Base-by-base conservation (phyloP, 2,888 invertebrate species). In the Rhopalosiphum nymphaeae region DNA sequence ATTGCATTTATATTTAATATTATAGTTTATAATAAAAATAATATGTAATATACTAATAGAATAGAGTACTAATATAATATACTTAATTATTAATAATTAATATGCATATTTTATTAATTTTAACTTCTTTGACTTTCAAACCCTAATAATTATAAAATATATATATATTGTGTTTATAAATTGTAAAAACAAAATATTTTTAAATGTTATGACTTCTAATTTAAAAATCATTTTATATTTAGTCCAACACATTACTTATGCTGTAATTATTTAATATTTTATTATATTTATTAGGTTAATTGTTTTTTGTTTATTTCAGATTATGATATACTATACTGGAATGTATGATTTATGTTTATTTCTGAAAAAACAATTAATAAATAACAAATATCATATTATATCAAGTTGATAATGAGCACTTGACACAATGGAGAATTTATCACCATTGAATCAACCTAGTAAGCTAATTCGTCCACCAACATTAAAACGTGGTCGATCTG, bases 321-420 rank as follows among this genome's bases (percentile, higher is more conserved):
- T 86, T 61, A 92, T 92, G 91, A 11, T 86, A 57, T 36, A 57
- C 46, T n/a, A 92, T 57, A 44, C 26, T 26, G 46, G 25, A 86
- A 57, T 86, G 26, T 0, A 86, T 57, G 36, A 44, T 46, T n/a
- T 29, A 86, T 85, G 57, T 57, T 86, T n/a, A 42, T 57, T n/a
- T 13, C 9, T 78, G 11, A 57, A 46, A 86, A 16, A 42, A 46
- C 29, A 86, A n/a, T 26, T 42, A 42, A 53, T 84, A 53, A 16
- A 91, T 42, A 78, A 21, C 21, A 78, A 49, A 61, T 42, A 89
- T 46, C 21, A 91, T 42, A 88, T 11, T 89, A 84, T 26, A 53
- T 90, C 13, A n/a, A 91, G 90, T 91, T 94, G 85, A 94, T 91
- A 86, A 86, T 91, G 90, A 94, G 46, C 26, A 42, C 49, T 94